Evolutionary conservation across 2,113 vertebrate species (phyloP).

Genomic region (Amia ocellicauda): DNA sequence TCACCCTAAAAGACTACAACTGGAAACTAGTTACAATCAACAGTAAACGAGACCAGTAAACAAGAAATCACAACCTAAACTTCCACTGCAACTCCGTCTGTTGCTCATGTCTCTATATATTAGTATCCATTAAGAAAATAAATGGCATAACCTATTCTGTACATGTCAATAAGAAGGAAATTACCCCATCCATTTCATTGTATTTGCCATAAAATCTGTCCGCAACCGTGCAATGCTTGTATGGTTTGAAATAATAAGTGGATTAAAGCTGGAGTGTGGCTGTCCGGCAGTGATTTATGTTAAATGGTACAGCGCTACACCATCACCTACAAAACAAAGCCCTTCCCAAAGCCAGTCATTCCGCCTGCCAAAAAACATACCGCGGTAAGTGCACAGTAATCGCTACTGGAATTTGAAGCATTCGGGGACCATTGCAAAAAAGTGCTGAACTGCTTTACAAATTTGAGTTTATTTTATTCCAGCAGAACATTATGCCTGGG

Average conservation of each 20-base stretch:
- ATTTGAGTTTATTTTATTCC: no score
- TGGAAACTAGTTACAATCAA: slow-evolving; percentile 1
- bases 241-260: no score
- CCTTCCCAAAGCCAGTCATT: no score
- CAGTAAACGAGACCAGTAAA: not conserved
- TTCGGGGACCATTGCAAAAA: no score
- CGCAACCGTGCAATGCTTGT: not conserved
- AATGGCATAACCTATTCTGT: not conserved
- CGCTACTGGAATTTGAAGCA: no score
- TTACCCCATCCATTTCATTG: not conserved
- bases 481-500: no score
- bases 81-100: not conserved
- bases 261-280: not conserved
- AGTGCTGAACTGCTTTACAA: no score
- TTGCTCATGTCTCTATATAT: not conserved
- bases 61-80: not conserved
- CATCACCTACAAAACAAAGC: not conserved
- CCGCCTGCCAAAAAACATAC: no score
- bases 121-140: not conserved
- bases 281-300: not conserved
- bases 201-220: slow-evolving; percentile 45
- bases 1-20: not conserved
- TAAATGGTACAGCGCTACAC: not conserved
- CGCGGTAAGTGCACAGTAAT: no score
- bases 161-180: not conserved